Percentiles rank a stretch among this genome's conserved stretches.
phyloP scores from a whole-genome alignment of 2,113 vertebrate genomes.

The Megaceryle torquata region DNA sequence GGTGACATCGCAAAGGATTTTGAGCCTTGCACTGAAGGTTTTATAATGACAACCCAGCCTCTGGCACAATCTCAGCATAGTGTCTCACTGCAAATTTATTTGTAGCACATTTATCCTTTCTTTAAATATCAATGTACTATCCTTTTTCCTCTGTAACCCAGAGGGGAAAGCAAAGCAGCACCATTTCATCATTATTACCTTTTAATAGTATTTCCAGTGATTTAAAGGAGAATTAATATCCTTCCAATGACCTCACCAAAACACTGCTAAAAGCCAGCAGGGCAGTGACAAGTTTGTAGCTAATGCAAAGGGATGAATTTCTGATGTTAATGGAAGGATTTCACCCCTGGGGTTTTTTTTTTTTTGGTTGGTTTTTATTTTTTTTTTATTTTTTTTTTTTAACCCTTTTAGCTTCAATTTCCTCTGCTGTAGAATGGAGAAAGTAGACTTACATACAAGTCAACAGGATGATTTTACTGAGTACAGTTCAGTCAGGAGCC shows the following conservation, averaged over 20 bases:
- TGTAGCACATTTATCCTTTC: constrained; percentile 52
- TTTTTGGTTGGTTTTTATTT: no score
- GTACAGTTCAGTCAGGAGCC: not conserved
- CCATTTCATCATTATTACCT: constrained; percentile 23
- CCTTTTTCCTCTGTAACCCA: constrained; percentile 41
- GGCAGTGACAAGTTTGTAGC: constrained; percentile 8
- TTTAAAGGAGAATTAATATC: constrained; percentile 61
- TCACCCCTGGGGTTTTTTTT: not conserved
- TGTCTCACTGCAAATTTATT: constrained; percentile 54
- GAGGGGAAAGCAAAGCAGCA: constrained; percentile 55
- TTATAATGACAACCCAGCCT: constrained; percentile 8
- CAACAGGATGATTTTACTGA: not conserved
- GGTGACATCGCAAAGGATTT: constrained; percentile 23
- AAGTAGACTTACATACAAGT: not conserved
- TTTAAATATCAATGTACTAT: constrained; percentile 48
- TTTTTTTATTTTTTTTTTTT: no score
- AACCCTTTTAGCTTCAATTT: not conserved
- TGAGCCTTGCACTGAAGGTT: constrained; percentile 32
- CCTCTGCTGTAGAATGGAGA: not conserved
- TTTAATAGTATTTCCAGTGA: constrained; percentile 38
- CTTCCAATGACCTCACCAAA: constrained; percentile 45
- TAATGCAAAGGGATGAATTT: constrained; percentile 22
- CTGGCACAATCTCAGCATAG: constrained; percentile 6
- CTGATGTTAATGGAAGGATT: constrained; percentile 35
- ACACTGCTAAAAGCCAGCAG: constrained; percentile 17